phyloP scores from a whole-genome alignment of 2,888 invertebrate genomes.

The Troilus luridus region DNA sequence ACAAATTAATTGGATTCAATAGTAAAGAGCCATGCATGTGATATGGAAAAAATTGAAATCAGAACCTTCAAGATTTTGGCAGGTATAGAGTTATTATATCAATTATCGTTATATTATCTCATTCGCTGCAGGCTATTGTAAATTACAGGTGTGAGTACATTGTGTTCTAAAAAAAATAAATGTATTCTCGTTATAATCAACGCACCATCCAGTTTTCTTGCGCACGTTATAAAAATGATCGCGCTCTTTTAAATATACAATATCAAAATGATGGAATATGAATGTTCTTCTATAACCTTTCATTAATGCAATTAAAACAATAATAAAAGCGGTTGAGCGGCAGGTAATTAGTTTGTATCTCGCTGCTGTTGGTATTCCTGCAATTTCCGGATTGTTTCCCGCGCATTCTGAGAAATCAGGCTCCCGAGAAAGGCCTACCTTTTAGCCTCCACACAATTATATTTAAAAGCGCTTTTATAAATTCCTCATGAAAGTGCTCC shows the following conservation, averaged over 20 bases:
- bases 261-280: neutral
- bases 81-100: too few relatives aligned
- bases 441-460: constrained; percentile 34
- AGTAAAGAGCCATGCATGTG: too few relatives aligned
- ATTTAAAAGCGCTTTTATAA: constrained; percentile 48
- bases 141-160: too few relatives aligned
- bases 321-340: constrained; percentile 17
- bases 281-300: neutral
- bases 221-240: neutral
- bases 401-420: neutral
- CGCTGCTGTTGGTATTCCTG: neutral
- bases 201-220: neutral
- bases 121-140: too few relatives aligned
- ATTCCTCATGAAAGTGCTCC: constrained; percentile 33
- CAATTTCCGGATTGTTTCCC: constrained; percentile 14
- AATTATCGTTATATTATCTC: too few relatives aligned
- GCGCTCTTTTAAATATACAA: neutral
- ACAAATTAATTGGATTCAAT: too few relatives aligned
- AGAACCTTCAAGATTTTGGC: too few relatives aligned
- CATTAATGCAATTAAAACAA: constrained; percentile 23
- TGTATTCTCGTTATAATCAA: neutral
- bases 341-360: constrained; percentile 26
- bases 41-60: too few relatives aligned
- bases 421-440: constrained; percentile 20
- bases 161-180: too few relatives aligned